A percentile compares a stretch with the other conserved stretches of the same genome.
Evolutionary conservation across 1,140 invertebrate species (phyloP).

Genomic region (Euura lappo): DNA sequence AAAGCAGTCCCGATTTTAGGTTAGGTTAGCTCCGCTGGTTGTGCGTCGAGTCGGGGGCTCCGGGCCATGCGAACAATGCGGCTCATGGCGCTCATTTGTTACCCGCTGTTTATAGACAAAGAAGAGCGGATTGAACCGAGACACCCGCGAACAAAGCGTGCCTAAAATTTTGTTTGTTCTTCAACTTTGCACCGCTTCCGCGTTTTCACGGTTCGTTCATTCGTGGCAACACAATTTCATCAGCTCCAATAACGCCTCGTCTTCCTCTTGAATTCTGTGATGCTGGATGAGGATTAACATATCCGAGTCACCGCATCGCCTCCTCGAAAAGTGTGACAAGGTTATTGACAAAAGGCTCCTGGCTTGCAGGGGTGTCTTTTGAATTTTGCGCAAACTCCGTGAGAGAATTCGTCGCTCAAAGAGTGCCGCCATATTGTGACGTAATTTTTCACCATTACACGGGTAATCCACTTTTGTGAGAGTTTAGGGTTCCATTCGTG

Average conservation of each 20-base stretch:
- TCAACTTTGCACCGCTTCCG: background rate
- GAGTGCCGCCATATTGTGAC: constrained; percentile 46
- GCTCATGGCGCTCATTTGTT: constrained; percentile 9
- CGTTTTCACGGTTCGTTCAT: background rate
- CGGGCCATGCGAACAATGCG: constrained; percentile 19
- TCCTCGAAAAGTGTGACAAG: too few relatives aligned
- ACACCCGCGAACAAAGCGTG: constrained; percentile 33
- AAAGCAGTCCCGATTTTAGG: constrained; percentile 11
- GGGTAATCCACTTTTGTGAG: constrained; percentile 43
- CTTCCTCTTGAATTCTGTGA: too few relatives aligned
- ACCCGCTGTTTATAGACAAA: constrained; percentile 34
- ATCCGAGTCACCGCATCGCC: too few relatives aligned
- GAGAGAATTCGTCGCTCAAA: constrained; percentile 49
- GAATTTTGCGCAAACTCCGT: constrained; percentile 33
- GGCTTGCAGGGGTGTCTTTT: constrained; percentile 13
- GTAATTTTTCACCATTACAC: constrained; percentile 41
- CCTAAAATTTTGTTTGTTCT: constrained; percentile 17
- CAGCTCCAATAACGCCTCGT: too few relatives aligned
- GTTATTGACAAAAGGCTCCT: too few relatives aligned
- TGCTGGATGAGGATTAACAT: too few relatives aligned
- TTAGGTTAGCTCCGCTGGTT: background rate
- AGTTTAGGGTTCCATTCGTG: background rate
- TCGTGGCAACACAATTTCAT: too few relatives aligned
- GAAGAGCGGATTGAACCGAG: constrained; percentile 15
- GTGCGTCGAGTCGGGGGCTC: constrained; percentile 27